These are phyloP conservation scores for Drosophila orena DNA, from an alignment of 1,140 invertebrate genomes.

Conservation along the genomic window DNA sequence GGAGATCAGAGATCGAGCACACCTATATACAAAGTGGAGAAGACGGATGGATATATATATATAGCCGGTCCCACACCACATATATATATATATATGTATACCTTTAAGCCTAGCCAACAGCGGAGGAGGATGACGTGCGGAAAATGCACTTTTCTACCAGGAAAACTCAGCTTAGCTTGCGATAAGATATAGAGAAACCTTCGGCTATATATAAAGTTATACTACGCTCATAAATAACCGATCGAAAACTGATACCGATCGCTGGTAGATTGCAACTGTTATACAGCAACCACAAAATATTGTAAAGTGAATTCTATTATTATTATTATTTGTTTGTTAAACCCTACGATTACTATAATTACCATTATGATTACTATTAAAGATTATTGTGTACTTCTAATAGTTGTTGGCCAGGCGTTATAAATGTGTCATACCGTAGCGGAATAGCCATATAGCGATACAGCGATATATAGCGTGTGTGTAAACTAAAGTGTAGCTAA, in stretches of 20 bases:
- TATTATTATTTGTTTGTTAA: slow-evolving; percentile 48
- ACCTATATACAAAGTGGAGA: slow-evolving; percentile 35
- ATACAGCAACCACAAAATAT: slow-evolving; percentile 59
- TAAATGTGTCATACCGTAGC: slow-evolving; percentile 49
- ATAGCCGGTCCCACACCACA: slow-evolving; percentile 15
- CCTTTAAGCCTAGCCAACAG: slow-evolving; percentile 31
- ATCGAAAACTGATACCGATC: slow-evolving; percentile 58
- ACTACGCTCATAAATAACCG: slow-evolving; percentile 47
- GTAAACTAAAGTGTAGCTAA: slow-evolving; percentile 43
- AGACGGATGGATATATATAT: slow-evolving; percentile 16
- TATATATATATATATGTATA: slow-evolving; percentile 21
- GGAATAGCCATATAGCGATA: slow-evolving; percentile 11
- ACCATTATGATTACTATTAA: slow-evolving; percentile 45
- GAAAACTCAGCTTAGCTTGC: slow-evolving; percentile 49
- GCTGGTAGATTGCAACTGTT: slow-evolving; percentile 69
- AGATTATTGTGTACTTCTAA: slow-evolving; percentile 44
- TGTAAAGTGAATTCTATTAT: slow-evolving; percentile 50
- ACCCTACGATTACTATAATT: slow-evolving; percentile 46
- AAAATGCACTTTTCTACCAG: slow-evolving; percentile 35
- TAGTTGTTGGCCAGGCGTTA: slow-evolving; percentile 46
- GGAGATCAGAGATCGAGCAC: slow-evolving; percentile 30
- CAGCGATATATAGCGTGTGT: slow-evolving; percentile 32
- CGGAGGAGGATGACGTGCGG: slow-evolving; percentile 8
- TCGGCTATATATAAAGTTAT: slow-evolving; percentile 43
- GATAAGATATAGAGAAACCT: slow-evolving; percentile 44